Evolutionary conservation across 2,888 invertebrate species (phyloP).

Genomic region (Baccha elongata): DNA sequence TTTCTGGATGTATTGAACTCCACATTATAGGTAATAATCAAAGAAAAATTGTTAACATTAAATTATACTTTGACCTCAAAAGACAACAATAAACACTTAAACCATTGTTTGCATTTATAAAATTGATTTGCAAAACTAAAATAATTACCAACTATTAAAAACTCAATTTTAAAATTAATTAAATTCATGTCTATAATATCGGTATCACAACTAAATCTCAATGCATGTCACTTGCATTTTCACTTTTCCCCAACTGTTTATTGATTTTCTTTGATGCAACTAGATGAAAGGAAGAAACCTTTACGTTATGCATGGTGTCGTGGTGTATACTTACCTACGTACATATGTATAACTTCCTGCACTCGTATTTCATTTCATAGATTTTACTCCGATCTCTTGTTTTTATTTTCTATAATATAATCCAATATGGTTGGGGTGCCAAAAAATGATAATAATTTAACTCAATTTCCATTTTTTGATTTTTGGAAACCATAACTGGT

Average conservation of each 20-base stretch:
- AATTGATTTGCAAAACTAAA: no score
- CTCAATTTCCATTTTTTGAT: constrained; percentile 62
- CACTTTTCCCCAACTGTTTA: constrained; percentile 28
- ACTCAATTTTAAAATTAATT: neutral
- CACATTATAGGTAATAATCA: no score
- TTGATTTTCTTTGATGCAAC: constrained; percentile 33
- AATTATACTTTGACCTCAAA: no score
- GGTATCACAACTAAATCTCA: constrained; percentile 7
- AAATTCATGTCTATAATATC: constrained; percentile 15
- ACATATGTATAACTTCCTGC: no score
- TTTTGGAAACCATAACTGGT: constrained; percentile 29
- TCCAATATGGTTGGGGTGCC: constrained; percentile 26
- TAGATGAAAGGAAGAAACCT: neutral
- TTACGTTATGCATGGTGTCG: no score
- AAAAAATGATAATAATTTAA: constrained; percentile 63
- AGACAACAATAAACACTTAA: no score
- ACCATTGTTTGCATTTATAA: no score
- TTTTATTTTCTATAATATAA: neutral
- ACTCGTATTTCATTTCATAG: neutral
- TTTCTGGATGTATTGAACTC: no score
- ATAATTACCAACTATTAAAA: no score
- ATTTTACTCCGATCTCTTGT: neutral
- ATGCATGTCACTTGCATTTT: constrained; percentile 48
- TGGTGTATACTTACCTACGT: no score
- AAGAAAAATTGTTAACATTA: no score